Base-by-base conservation (phyloP, 1,140 invertebrate species). In the Thaumatotibia leucotreta region DNA sequence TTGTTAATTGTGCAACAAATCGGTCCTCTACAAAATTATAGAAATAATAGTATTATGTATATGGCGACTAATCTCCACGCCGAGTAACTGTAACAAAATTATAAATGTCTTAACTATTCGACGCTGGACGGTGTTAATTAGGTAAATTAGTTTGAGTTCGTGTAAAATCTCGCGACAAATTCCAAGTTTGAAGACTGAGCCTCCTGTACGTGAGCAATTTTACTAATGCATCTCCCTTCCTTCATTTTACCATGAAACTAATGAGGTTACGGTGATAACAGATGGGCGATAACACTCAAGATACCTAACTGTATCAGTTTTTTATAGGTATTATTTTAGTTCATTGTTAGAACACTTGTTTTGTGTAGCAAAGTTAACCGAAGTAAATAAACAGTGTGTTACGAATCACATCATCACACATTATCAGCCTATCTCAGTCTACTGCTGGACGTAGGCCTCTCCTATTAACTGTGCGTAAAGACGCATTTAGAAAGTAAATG, bases 131-230 rank as follows among this genome's bases (percentile, higher is more conserved):
- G 52, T 64, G 73, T 76, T 84, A 84, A 84, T 86, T 84, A 86
- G 80, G 82, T 78, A 83, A 82, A 86, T 84, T 86, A 84, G 78
- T 81, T 77, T 64, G 72, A 80, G 76, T 76, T 73, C 49, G 73
- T 77, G 77, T 75, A 80, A 80, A 78, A 82, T 79, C 82, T 80
- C 79, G 79, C 76, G 84, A 85, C 84, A 82, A 81, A 82, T 81
- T 77, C 76, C 71, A 79, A 84, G 78, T 84, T 86, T 80, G 77
- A 81, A 79, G 76, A 81, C 79, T 83, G 75, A 73, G 74, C 77
- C 74, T 67, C 68, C 39, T 45, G 80, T 73, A 83, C 84, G 84
- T 84, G 84, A 83, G 84, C 79, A 86, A 86, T 86, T 86, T 86
- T 45, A 85, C 84, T 86, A 86, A 86, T 86, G 84, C 80, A 84